A percentile compares a stretch with the other conserved stretches of the same genome.
Conservation (phyloP, 2,888 invertebrate species). For the Malachius bipustulatus region DNA sequence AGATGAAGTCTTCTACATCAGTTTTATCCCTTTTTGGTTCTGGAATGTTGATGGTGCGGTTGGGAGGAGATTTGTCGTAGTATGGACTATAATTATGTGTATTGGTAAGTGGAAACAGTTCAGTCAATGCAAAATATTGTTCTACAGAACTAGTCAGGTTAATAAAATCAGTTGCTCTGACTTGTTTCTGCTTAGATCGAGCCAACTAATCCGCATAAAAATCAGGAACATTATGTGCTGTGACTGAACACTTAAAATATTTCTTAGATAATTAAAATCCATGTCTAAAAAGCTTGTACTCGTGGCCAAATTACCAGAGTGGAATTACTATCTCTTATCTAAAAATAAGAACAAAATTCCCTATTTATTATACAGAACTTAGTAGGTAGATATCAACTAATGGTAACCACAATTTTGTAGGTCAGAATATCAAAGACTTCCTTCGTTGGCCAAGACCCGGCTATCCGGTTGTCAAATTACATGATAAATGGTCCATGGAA, state of each 20-base stretch:
- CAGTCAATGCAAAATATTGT: no score
- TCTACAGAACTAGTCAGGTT: no score
- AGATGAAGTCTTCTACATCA: conserved; percentile 81
- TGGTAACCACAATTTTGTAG: conserved; percentile 34
- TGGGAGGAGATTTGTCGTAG: conserved; percentile 66
- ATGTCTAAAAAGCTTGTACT: no score
- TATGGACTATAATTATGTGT: conserved; percentile 77
- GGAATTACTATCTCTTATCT: no score
- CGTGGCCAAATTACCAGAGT: no score
- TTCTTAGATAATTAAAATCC: no score
- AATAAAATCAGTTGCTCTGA: no score
- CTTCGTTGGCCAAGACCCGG: conserved; percentile 78
- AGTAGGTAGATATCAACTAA: not conserved
- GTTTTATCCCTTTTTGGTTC: conserved; percentile 88
- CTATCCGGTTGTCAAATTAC: conserved; percentile 71
- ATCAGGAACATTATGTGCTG: no score
- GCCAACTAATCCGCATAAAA: no score
- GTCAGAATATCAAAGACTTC: conserved; percentile 81
- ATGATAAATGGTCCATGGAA: conserved; percentile 80
- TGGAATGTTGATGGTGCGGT: conserved; percentile 89
- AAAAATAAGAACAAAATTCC: no score
- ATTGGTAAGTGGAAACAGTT: conserved; percentile 62
- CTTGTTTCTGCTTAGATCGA: no score
- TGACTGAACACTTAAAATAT: no score
- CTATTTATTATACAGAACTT: conserved; percentile 5